phyloP scores from a whole-genome alignment of 92 coral and sea anemone species.

The Scolanthus callimorphus region DNA sequence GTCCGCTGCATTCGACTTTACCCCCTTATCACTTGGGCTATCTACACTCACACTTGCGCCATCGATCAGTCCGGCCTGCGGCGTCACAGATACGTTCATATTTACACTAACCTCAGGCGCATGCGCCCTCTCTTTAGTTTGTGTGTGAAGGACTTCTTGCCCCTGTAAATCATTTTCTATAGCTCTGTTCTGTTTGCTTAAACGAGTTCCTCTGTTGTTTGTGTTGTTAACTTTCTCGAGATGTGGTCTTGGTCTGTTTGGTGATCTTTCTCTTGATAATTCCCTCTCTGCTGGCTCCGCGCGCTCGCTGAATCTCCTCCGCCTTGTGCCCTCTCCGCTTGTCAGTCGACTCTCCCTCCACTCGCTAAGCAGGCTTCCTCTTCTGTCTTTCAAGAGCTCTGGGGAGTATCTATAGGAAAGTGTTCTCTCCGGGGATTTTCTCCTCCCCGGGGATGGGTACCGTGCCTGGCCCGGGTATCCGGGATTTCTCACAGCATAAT shows the following conservation, averaged over 20 bases:
- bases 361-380: constrained; percentile 18
- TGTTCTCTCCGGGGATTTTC: not conserved
- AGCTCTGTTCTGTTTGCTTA: not conserved
- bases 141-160: not conserved
- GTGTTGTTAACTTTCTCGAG: not conserved
- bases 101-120: no score
- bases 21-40: not conserved
- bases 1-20: not conserved
- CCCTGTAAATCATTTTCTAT: not conserved
- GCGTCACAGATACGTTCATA: no score
- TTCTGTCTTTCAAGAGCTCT: not conserved
- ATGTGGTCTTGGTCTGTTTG: not conserved
- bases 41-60: not conserved
- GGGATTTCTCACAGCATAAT: constrained; percentile 18
- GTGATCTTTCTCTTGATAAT: no score
- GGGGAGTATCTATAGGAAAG: not conserved
- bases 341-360: constrained; percentile 5
- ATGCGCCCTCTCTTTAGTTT: not conserved
- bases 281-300: no score
- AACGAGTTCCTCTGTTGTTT: not conserved
- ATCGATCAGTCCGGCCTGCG: not conserved
- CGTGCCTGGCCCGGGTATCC: not conserved
- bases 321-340: not conserved
- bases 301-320: not conserved
- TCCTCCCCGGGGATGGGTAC: not conserved